phyloP scores from a whole-genome alignment of 2,113 vertebrate genomes.

The Atlantisia rogersi region DNA sequence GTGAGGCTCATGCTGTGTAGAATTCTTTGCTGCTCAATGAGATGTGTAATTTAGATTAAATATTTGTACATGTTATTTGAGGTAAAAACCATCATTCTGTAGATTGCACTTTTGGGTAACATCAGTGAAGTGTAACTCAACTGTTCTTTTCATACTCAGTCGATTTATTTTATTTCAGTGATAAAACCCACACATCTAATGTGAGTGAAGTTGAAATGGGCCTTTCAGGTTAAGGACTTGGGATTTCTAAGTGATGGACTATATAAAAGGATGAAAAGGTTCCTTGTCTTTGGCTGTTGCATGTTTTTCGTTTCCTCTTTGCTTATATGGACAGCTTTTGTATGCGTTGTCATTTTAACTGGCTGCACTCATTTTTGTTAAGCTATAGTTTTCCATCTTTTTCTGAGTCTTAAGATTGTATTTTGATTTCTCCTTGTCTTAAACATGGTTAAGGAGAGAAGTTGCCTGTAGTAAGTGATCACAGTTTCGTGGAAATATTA shows the following conservation, averaged over 20 bases:
- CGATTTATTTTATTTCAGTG: background rate
- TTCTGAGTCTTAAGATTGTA: background rate
- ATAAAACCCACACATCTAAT: background rate
- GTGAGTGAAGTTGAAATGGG: background rate
- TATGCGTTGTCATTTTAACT: background rate
- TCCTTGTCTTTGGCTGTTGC: background rate
- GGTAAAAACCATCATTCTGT: background rate
- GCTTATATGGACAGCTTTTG: background rate
- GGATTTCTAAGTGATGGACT: background rate
- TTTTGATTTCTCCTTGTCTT: background rate
- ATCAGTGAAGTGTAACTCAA: background rate
- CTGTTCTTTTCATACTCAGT: background rate
- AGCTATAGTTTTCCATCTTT: background rate
- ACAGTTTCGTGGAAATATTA: background rate
- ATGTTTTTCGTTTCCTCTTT: background rate
- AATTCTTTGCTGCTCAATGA: conserved; percentile 54
- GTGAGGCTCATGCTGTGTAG: conserved; percentile 36
- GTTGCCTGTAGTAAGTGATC: background rate
- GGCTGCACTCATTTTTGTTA: background rate
- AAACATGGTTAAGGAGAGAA: background rate
- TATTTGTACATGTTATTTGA: conserved; percentile 44
- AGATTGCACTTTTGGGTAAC: background rate
- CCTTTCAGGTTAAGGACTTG: background rate
- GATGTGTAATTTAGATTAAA: conserved; percentile 53
- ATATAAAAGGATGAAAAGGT: background rate